Evolutionary conservation across 2,888 invertebrate species (phyloP), one percentile per base, ranked within the genome.

Genomic region (Clanis bilineata): DNA sequence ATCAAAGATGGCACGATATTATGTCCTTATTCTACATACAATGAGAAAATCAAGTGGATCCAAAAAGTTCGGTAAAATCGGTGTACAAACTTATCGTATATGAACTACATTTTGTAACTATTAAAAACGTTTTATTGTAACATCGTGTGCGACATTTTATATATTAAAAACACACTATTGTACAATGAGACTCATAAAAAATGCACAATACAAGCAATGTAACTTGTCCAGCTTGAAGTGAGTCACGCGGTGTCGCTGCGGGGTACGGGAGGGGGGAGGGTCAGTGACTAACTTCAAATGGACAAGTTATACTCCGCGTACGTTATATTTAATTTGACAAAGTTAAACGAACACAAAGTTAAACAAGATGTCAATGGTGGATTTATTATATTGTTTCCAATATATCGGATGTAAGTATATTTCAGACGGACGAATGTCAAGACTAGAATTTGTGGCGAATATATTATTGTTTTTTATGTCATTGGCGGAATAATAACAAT

Each of bases 51-150:
- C 51, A 32, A 32, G 18, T 51, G 28, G 32, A 9, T 18, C 10
- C 51, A 51, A 51, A 51, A 51, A 51, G 18, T 51, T 51, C 28
- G 51, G 51, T 51, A 51, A 32, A 51, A 51, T 51, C 51, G 51
- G 51, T 51, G 51, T 51, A 51, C 51, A 51, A 51, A 51, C 51
- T 51, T 51, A 51, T 51, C 28, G 32, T 51, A 51, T 9, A 32
- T 51, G 10, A 32, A 10, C 51, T 51, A 51, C 44, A 21, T 15
- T 6, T 28, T 51, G n/a, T 32, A 7, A 51, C 18, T 51, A 32
- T 51, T 51, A 51, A 51, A 51, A 51, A 32, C 32, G 9, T 47
- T 28, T 44, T 44, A 44, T 51, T 51, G 51, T 51, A 10, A 51
- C 51, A 47, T 47, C n/a, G 47, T 47, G 51, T 51, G 51, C 32